Evolutionary conservation across 1,140 invertebrate species (phyloP).

Genomic region (Eupristina koningsbergeri): DNA sequence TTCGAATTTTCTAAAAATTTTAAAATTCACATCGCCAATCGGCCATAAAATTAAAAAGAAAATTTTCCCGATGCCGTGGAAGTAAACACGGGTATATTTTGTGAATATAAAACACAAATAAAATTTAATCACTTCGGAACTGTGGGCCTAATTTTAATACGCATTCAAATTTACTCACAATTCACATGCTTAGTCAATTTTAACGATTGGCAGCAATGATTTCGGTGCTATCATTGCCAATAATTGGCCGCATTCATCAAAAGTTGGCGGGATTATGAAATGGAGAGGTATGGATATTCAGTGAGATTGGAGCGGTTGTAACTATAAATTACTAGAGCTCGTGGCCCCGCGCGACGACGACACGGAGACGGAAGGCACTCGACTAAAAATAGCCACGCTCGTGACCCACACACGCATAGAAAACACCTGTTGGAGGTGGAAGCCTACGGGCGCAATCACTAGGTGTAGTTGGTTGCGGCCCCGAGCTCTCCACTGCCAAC

Average conservation of each 20-base stretch:
- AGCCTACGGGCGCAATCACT: background rate
- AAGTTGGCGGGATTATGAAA: too few relatives aligned
- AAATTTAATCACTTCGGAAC: too few relatives aligned
- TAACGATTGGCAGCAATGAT: background rate
- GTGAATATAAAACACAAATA: too few relatives aligned
- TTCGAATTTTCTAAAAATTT: too few relatives aligned
- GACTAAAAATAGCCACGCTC: background rate
- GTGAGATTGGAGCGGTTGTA: background rate
- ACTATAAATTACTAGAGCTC: background rate
- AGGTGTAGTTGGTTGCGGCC: background rate
- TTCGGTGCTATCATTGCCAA: background rate
- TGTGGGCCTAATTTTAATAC: too few relatives aligned
- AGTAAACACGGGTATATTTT: too few relatives aligned
- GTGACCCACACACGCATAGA: background rate
- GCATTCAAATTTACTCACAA: too few relatives aligned
- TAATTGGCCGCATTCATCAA: background rate
- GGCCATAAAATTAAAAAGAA: too few relatives aligned
- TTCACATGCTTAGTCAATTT: too few relatives aligned
- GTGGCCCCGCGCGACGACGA: background rate
- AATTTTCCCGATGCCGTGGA: too few relatives aligned
- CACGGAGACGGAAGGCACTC: background rate
- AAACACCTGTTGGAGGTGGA: slow-evolving; percentile 20
- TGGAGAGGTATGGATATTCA: background rate
- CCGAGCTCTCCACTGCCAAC: too few relatives aligned
- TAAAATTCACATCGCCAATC: too few relatives aligned